Conservation (phyloP, 2,888 invertebrate species). For the Beris morrisii region DNA sequence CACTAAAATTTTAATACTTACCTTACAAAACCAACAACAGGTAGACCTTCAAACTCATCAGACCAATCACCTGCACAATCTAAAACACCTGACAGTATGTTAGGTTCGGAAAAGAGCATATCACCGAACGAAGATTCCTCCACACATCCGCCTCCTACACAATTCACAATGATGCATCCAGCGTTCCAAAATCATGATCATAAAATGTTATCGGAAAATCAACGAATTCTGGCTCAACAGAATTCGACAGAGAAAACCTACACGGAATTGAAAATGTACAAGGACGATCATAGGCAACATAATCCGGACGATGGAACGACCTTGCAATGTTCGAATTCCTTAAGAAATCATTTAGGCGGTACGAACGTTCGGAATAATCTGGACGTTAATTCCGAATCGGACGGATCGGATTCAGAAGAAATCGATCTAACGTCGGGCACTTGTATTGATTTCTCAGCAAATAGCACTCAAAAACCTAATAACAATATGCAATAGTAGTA, state of each 20-base stretch:
- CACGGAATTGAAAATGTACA: constrained; percentile 54
- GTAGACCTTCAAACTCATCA: constrained; percentile 33
- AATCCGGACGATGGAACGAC: constrained; percentile 10
- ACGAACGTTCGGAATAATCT: constrained; percentile 27
- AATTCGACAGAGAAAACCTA: constrained; percentile 49
- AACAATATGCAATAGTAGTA: constrained; percentile 27
- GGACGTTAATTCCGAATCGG: constrained; percentile 45
- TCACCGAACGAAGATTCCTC: constrained; percentile 41
- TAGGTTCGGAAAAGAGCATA: constrained; percentile 44
- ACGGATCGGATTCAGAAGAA: constrained; percentile 56
- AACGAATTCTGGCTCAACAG: background rate
- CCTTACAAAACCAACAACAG: background rate
- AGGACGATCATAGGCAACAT: constrained; percentile 43
- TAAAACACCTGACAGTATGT: constrained; percentile 49
- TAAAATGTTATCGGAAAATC: background rate
- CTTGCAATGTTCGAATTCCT: constrained; percentile 19
- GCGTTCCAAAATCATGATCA: constrained; percentile 48
- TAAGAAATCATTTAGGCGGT: constrained; percentile 15
- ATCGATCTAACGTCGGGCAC: constrained; percentile 54
- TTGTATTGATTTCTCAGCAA: constrained; percentile 56
- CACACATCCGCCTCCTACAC: constrained; percentile 35
- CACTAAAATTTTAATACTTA: constrained; percentile 11
- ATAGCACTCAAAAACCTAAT: constrained; percentile 38
- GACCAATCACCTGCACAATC: constrained; percentile 36
- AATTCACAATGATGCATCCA: constrained; percentile 55